These are phyloP conservation scores for Hypotaenidia okinawae DNA, from an alignment of 2,797 vertebrate species.

Conservation along the genomic window DNA sequence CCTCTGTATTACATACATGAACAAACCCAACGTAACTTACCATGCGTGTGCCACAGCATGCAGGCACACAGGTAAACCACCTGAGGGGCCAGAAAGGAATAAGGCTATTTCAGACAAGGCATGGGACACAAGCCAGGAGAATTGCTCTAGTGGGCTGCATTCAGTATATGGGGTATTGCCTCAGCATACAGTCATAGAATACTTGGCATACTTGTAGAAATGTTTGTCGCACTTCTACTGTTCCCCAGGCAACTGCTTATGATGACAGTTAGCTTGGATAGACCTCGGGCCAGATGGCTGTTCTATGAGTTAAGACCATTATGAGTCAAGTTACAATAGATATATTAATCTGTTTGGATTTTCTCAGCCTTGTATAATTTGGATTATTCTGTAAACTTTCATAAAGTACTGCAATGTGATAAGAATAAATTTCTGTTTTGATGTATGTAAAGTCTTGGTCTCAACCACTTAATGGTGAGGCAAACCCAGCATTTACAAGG, in stretches of 20 bases:
- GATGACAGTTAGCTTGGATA: neutral
- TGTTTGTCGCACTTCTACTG: neutral
- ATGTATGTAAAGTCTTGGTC: neutral
- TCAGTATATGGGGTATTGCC: accelerated
- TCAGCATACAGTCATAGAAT: neutral
- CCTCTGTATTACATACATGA: neutral
- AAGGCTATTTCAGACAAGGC: neutral
- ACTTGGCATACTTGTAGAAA: neutral
- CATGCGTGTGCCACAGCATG: accelerated
- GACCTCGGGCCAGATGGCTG: neutral
- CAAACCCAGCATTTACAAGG: neutral
- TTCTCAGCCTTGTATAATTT: neutral
- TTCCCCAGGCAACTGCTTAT: neutral
- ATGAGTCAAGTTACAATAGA: neutral
- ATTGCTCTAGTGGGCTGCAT: neutral
- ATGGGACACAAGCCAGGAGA: neutral
- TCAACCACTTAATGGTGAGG: neutral
- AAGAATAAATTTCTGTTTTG: neutral
- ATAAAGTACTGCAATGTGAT: neutral
- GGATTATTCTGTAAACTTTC: neutral
- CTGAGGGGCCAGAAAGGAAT: neutral
- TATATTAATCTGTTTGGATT: neutral
- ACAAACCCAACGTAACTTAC: neutral
- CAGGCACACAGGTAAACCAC: neutral
- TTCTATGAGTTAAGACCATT: neutral